A percentile compares a stretch with the other conserved stretches of the same genome.
Conservation (phyloP, 30 jellyfish, hydroid and myxozoan species). For the Aurelia aurita region DNA sequence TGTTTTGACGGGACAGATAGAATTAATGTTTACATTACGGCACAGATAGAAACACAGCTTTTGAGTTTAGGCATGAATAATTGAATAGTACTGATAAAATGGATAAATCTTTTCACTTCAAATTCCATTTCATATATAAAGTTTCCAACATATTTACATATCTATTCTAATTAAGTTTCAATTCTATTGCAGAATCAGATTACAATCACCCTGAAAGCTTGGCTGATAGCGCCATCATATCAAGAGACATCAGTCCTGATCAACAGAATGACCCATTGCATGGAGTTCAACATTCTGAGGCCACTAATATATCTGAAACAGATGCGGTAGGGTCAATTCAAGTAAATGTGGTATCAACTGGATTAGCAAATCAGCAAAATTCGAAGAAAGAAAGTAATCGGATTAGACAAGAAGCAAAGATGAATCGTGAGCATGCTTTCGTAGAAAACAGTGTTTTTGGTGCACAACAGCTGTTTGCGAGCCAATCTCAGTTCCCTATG, state of each 20-base stretch:
- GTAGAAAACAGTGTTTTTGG: slow-evolving; percentile 45
- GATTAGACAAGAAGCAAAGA: slow-evolving; percentile 25
- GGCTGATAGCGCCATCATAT: too few species aligned
- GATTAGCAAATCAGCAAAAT: slow-evolving; percentile 16
- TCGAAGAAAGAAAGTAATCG: slow-evolving; percentile 18
- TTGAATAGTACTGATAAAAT: too few species aligned
- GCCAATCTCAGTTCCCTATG: not conserved
- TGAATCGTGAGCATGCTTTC: not conserved
- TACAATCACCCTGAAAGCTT: too few species aligned
- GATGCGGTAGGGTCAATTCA: not conserved
- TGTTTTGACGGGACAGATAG: too few species aligned
- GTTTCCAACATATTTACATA: too few species aligned
- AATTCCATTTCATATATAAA: too few species aligned
- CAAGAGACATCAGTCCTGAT: not conserved
- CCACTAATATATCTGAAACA: not conserved
- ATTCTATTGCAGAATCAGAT: too few species aligned
- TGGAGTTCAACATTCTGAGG: not conserved
- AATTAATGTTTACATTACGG: too few species aligned
- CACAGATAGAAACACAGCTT: too few species aligned
- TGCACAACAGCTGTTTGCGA: slow-evolving; percentile 44
- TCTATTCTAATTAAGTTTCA: too few species aligned
- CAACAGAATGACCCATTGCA: not conserved
- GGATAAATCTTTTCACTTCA: too few species aligned
- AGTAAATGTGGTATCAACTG: slow-evolving; percentile 32
- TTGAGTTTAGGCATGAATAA: too few species aligned